Evolutionary conservation across 2,113 vertebrate species (phyloP).

Genomic region (Edolisoma coerulescens): DNA sequence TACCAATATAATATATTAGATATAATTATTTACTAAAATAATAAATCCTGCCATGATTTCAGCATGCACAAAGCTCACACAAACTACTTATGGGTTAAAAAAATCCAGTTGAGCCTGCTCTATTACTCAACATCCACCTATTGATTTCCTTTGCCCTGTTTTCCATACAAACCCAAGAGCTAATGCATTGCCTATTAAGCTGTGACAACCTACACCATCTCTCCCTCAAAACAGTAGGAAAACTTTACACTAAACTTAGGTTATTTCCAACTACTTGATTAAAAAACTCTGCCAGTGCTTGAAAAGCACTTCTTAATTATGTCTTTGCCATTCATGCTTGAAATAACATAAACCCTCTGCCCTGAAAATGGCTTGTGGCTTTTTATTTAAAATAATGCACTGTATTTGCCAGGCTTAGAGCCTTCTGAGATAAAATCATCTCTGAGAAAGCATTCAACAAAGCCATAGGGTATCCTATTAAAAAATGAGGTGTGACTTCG

Average conservation of each 20-base stretch:
- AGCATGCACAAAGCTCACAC: not conserved
- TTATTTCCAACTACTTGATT: not conserved
- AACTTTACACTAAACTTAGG: not conserved
- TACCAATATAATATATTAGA: not conserved
- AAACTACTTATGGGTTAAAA: not conserved
- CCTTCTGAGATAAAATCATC: not conserved
- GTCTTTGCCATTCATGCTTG: not conserved
- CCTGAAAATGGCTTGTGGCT: not conserved
- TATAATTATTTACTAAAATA: not conserved
- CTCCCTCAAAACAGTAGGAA: not conserved
- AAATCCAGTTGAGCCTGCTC: not conserved
- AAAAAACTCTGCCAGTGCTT: not conserved
- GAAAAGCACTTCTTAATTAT: not conserved
- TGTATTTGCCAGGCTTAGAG: not conserved
- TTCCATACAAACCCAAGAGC: not conserved
- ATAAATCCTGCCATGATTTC: not conserved
- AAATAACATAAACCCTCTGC: not conserved
- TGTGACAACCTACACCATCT: not conserved
- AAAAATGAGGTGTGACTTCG: not conserved
- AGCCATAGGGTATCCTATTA: not conserved
- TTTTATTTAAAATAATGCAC: not conserved
- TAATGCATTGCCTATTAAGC: not conserved
- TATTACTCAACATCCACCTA: not conserved
- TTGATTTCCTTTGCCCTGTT: not conserved
- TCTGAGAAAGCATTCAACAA: not conserved